Evolutionary conservation across 2,797 vertebrate species (phyloP), one percentile per base, ranked within the genome.

Genomic region (Enteromius thamalakanensis): DNA sequence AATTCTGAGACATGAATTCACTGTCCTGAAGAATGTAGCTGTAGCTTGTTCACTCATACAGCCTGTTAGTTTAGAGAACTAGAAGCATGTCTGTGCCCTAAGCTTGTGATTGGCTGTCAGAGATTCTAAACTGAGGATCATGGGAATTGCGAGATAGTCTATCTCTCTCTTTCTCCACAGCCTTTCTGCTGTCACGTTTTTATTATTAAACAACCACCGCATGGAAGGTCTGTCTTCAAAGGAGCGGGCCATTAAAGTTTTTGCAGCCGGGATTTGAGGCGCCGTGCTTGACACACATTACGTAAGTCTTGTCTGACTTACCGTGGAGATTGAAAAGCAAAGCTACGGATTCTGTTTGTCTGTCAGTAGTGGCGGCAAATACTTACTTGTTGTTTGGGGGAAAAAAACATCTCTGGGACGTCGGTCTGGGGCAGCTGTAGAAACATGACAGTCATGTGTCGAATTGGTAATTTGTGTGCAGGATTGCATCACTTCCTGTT

Each of bases 181-280:
- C 81, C 82, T 78, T 85, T 83, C 80, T 62, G 23, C 76, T 81
- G 85, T 84, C 80, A 84, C 82, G 7, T 87, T 89, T 90, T 88
- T 86, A 87, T 89, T 89, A 89, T 88, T 88, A 80, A 87, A 86
- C 87, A 89, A 79, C 84, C 80, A 79, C 68, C 58, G 64, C 88
- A 85, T 80, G 76, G 82, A 85, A 82, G 82, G 83, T 67, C 86
- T 82, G 72, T 70, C 83, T 87, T 88, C 84, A 89, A 85, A 88
- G 87, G 83, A 83, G 23, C 71, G 72, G 81, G 79, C 79, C 87
- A 88, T 89, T 89, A 87, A 86, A 86, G 65, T 71, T 80, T 83
- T 45, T 76, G 79, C 85, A 71, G 79, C 83, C 34, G 76, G 77
- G 82, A 86, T 88, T 85, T 84, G 64, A 84, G 74, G 62, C 40